Conservation (phyloP, 2,888 invertebrate genomes). For the Tridacna crocea region DNA sequence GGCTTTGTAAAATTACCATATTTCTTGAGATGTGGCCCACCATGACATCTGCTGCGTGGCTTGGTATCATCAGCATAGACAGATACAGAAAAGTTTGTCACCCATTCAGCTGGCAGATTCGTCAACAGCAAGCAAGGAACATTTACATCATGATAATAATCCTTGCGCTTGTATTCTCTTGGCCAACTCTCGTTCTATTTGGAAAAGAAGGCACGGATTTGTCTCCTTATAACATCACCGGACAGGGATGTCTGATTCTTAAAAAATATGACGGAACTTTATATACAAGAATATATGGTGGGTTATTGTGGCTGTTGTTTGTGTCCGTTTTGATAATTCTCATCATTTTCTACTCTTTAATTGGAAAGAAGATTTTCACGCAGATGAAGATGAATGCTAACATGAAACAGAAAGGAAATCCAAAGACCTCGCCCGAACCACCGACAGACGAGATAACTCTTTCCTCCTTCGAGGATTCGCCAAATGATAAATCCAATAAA, state of each 20-base stretch:
- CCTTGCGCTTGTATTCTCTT: conserved; percentile 37
- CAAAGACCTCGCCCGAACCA: background rate
- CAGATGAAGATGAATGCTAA: conserved; percentile 26
- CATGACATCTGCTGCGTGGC: conserved; percentile 37
- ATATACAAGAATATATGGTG: conserved; percentile 35
- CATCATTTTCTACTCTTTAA: conserved; percentile 37
- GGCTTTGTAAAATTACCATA: conserved; percentile 54
- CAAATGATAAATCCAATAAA: no score
- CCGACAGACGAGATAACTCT: background rate
- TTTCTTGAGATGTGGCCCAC: conserved; percentile 54
- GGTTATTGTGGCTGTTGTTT: conserved; percentile 44
- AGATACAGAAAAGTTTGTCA: conserved; percentile 51
- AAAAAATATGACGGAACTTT: conserved; percentile 40
- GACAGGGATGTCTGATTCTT: conserved; percentile 44
- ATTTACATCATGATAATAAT: conserved; percentile 29
- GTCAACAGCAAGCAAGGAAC: conserved; percentile 30
- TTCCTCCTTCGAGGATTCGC: no score
- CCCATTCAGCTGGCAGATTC: conserved; percentile 45
- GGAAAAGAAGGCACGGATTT: conserved; percentile 40
- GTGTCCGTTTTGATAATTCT: conserved; percentile 29
- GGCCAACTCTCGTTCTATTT: conserved; percentile 51
- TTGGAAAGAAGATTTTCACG: conserved; percentile 37
- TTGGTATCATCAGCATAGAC: conserved; percentile 51
- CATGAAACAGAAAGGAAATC: background rate
- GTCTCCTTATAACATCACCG: conserved; percentile 36